phyloP scores from a whole-genome alignment of 2,113 vertebrate species.

The Apaloderma vittatum region DNA sequence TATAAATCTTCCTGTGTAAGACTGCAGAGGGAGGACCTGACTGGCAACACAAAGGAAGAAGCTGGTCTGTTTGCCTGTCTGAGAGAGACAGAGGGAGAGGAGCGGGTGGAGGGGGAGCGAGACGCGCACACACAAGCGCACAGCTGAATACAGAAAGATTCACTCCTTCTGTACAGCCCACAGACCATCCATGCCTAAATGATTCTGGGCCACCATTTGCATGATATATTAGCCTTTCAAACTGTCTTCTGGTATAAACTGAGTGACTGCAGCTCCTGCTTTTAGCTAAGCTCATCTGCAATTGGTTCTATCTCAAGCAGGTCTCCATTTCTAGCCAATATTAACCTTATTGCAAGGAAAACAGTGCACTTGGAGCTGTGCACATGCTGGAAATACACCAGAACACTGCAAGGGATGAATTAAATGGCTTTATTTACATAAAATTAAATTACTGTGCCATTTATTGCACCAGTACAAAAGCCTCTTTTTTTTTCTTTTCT shows the following conservation, averaged over 20 bases:
- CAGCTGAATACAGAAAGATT: constrained; percentile 1
- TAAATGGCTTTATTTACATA: background rate
- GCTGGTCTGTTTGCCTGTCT: constrained; percentile 10
- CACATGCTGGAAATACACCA: background rate
- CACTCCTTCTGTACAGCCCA: constrained; percentile 44
- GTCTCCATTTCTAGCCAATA: constrained; percentile 13
- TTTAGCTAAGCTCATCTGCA: constrained; percentile 29
- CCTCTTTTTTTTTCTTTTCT: rapidly evolving
- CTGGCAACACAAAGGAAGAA: constrained; percentile 55
- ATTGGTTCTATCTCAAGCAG: background rate
- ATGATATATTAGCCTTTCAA: constrained; percentile 65
- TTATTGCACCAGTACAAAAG: background rate
- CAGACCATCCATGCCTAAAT: constrained; percentile 21
- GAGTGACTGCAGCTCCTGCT: background rate
- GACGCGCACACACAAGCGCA: background rate
- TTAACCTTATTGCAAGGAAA: background rate
- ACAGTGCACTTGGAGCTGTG: background rate
- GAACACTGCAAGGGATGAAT: background rate
- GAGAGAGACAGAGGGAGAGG: constrained; percentile 1
- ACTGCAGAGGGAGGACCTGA: constrained; percentile 61
- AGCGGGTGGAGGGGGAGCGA: background rate
- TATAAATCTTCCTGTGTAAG: constrained; percentile 66
- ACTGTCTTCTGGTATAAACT: constrained; percentile 45
- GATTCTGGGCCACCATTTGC: constrained; percentile 54
- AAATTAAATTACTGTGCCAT: background rate